Evolutionary conservation across 2,888 invertebrate species (phyloP), one percentile per base, ranked within the genome.

Genomic region (Nomada fabriciana): DNA sequence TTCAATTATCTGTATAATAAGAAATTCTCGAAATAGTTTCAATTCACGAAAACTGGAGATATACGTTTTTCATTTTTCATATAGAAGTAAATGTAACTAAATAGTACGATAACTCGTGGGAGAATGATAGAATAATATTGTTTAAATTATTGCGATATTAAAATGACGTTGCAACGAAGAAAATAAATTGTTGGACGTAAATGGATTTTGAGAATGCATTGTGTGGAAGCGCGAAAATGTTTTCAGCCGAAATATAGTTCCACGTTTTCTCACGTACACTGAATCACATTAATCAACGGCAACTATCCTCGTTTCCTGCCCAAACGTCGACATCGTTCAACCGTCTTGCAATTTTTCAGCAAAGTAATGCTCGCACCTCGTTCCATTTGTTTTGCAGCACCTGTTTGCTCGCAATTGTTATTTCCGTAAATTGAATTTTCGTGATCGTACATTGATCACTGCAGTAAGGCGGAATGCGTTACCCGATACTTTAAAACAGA

Each of bases 271-370:
- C 68, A n/a, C 65, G 65, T 60, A 67, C 42, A 63, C 64, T 71
- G 67, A 64, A 73, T 74, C 69, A 70, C 88, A 89, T 88, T 88
- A 89, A 88, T 88, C 88, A 88, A 84, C 77, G 71, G 70, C 78
- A 86, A 89, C 76, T 80, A 89, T 86, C 79, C 86, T 80, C 79
- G 74, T 73, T 74, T 75, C 60, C 79, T 63, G 67, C 75, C 70
- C 76, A 74, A 73, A 68, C 63, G 65, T 67, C 70, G 71, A 60
- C 75, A 50, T 82, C 77, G 75, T 77, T 77, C 67, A 65, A 71
- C 52, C 75, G 29, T 20, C 57, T 61, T 59, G 65, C 76, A 70
- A 76, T 83, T 72, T 74, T 82, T 80, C 75, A 63, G 23, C 71
- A 29, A 15, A 42, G 36, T 71, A 61, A 75, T 75, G 57, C 67